phyloP scores from a whole-genome alignment of 1,140 invertebrate genomes.

The Galleria mellonella region DNA sequence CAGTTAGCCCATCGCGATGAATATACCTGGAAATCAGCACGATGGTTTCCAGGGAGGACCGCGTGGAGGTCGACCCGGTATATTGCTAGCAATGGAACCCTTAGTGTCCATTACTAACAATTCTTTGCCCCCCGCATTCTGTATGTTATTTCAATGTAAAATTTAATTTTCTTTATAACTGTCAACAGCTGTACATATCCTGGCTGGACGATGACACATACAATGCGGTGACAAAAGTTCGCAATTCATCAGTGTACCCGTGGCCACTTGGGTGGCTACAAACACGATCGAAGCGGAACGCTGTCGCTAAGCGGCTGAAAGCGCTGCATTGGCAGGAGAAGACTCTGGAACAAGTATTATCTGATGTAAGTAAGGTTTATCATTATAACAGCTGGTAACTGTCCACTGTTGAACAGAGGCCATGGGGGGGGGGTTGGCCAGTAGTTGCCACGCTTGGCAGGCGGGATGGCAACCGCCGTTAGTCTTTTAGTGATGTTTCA shows the following conservation, averaged over 20 bases:
- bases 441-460: no score
- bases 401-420: not conserved
- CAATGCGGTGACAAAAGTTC: slow-evolving; percentile 85
- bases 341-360: slow-evolving; percentile 85
- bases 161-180: no score
- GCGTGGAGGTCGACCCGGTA: no score
- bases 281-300: slow-evolving; percentile 85
- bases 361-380: slow-evolving; percentile 42
- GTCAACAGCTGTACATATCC: slow-evolving; percentile 85
- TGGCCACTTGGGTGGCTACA: slow-evolving; percentile 93
- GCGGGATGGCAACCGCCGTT: no score
- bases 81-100: no score
- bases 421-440: not conserved
- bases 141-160: no score
- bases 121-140: no score
- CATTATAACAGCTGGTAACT: not conserved
- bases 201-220: slow-evolving; percentile 90
- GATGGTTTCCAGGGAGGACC: no score
- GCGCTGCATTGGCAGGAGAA: slow-evolving; percentile 88
- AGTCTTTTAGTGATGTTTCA: no score
- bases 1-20: no score
- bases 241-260: slow-evolving; percentile 92
- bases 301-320: slow-evolving; percentile 82
- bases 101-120: no score
- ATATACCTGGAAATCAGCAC: no score